Base-by-base conservation (phyloP, 2,888 invertebrate genomes). In the Drosophila cracens region DNA sequence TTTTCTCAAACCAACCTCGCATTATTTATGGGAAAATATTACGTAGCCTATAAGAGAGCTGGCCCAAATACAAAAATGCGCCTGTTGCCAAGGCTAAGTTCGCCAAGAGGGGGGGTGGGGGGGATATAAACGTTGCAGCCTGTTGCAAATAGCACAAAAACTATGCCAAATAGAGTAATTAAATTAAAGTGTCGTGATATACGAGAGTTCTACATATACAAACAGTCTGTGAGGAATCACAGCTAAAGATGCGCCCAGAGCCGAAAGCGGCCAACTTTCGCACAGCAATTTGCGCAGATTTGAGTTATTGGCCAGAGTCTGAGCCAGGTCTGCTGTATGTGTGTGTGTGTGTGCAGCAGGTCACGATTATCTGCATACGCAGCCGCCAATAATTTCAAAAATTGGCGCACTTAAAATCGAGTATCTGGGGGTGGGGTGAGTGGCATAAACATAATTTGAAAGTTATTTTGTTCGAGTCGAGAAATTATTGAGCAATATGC, bases 401-500 rank as follows among this genome's bases (percentile, higher is more conserved):
- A 91, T 92, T 92, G 91, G 86, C 89, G 89, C 90, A 91, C 89
- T 92, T 92, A 89, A 86, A 61, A 56, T 56, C 56, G 56, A 27
- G n/a, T n/a, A 56, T 38, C 38, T 5, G 5, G 21, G 27, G n/a
- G 3, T 16, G 52, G n/a, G 49, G 29, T 27, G 38, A 25, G 25
- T 25, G 46, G 18, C 87, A 91, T 92, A 89, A 84, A 57, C 61
- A 77, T 89, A 87, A 87, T 89, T 89, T 89, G 80, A 89, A 87
- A 87, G 89, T 89, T 89, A 89, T 87, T 87, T 89, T 82, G 82
- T 74, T 80, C 16, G 40, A 31, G 31, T 31, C 48, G 68, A 76
- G 82, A 92, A 92, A 91, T 92, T 92, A 92, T 92, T 92, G 91
- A 92, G 91, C 92, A 93, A 92, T 92, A 92, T 92, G 93, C 91